Conservation (phyloP, 2,888 invertebrate species). For the Melolontha melolontha region DNA sequence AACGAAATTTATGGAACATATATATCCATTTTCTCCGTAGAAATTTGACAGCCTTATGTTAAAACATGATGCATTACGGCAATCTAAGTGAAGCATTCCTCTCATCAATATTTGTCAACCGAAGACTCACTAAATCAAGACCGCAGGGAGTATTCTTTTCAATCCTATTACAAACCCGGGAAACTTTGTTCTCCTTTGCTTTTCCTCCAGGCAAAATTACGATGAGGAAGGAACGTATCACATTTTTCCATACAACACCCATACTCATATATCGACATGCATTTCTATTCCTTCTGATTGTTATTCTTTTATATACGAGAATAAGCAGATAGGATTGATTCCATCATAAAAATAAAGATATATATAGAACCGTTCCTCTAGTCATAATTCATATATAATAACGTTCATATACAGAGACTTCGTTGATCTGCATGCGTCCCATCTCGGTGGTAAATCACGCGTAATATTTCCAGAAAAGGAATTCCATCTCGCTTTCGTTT, state of each 20-base stretch:
- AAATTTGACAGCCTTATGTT: not conserved
- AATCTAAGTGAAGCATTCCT: not conserved
- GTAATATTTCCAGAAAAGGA: too few relatives aligned
- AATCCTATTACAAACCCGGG: not conserved
- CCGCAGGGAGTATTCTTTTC: slow-evolving; percentile 7
- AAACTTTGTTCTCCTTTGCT: not conserved
- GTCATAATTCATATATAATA: too few relatives aligned
- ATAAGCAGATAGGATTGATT: too few relatives aligned
- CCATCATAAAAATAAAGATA: too few relatives aligned
- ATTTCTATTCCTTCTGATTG: too few relatives aligned
- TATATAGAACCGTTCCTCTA: too few relatives aligned
- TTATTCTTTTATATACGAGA: too few relatives aligned
- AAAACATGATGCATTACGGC: slow-evolving; percentile 7
- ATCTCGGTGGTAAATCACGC: too few relatives aligned
- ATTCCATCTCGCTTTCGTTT: too few relatives aligned
- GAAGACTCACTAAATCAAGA: slow-evolving; percentile 5
- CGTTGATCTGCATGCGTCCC: too few relatives aligned
- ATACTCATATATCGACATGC: too few relatives aligned
- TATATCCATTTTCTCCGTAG: slow-evolving; percentile 2
- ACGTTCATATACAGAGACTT: too few relatives aligned
- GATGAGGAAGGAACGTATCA: not conserved
- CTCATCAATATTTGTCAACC: slow-evolving; percentile 19
- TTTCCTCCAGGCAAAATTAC: not conserved
- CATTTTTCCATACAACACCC: not conserved
- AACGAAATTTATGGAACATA: not conserved